Conservation (phyloP, 2,888 invertebrate genomes). For the Spicauda simplicius region DNA sequence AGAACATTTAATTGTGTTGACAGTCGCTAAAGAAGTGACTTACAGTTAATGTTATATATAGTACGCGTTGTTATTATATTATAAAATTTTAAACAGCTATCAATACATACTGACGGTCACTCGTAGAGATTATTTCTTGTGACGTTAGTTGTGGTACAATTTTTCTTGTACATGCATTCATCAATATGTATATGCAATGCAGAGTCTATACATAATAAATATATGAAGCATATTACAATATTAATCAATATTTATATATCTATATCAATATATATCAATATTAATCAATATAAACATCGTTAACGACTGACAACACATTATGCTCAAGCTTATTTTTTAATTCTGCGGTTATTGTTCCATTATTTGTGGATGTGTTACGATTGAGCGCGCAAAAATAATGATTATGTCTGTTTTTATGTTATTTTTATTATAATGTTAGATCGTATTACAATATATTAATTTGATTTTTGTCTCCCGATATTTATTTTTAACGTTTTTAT, state of each 20-base stretch:
- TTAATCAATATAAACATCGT: no score
- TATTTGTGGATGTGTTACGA: background rate
- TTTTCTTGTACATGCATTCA: no score
- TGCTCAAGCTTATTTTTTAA: background rate
- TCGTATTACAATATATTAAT: background rate
- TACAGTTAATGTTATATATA: background rate
- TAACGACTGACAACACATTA: conserved; percentile 3
- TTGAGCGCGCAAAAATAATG: background rate
- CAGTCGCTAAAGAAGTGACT: background rate
- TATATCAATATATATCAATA: no score
- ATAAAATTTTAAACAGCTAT: no score
- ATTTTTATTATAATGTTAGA: background rate
- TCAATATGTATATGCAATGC: no score
- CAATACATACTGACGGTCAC: no score
- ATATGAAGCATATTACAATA: no score
- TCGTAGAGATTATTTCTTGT: no score
- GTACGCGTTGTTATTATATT: no score
- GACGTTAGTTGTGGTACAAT: no score
- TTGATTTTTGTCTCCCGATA: background rate
- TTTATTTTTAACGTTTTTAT: background rate
- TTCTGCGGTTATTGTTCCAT: background rate
- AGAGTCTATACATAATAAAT: no score
- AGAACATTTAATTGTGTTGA: background rate
- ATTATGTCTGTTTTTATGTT: conserved; percentile 1
- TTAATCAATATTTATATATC: no score